A percentile compares a stretch with the other conserved stretches of the same genome.
phyloP scores from a whole-genome alignment of 23 tunicate genomes.

The Diplosoma virens region DNA sequence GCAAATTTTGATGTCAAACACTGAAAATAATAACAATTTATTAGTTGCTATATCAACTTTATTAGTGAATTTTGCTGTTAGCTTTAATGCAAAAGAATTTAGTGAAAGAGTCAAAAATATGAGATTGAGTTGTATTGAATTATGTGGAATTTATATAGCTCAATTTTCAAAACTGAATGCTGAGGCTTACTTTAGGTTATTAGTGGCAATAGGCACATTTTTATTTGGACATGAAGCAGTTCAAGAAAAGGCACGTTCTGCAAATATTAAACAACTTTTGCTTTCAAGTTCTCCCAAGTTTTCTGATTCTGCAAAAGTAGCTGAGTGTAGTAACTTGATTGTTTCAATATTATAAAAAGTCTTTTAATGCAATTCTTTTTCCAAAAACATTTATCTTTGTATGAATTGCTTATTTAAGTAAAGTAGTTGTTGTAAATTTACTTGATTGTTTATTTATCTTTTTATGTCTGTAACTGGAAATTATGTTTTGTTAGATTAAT shows the following conservation, averaged over 20 bases:
- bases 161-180: not conserved
- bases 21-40: slow-evolving; percentile 42
- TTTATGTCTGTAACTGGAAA: too few relatives aligned
- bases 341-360: too few relatives aligned
- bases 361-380: too few relatives aligned
- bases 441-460: too few relatives aligned
- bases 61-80: slow-evolving; percentile 50
- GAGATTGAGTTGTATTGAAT: not conserved
- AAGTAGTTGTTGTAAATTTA: too few relatives aligned
- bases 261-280: not conserved
- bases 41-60: slow-evolving; percentile 52
- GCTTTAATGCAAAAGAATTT: not conserved
- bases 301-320: not conserved
- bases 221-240: slow-evolving; percentile 26
- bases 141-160: not conserved
- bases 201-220: slow-evolving; percentile 62
- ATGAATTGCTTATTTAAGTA: too few relatives aligned
- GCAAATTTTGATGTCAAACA: too few relatives aligned
- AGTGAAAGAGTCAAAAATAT: not conserved
- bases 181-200: slow-evolving; percentile 58
- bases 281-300: not conserved
- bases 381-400: too few relatives aligned
- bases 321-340: slow-evolving; percentile 28
- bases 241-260: slow-evolving; percentile 22
- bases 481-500: too few relatives aligned